Evolutionary conservation across 2,888 invertebrate species (phyloP).

Genomic region (Mythimna lalbum): DNA sequence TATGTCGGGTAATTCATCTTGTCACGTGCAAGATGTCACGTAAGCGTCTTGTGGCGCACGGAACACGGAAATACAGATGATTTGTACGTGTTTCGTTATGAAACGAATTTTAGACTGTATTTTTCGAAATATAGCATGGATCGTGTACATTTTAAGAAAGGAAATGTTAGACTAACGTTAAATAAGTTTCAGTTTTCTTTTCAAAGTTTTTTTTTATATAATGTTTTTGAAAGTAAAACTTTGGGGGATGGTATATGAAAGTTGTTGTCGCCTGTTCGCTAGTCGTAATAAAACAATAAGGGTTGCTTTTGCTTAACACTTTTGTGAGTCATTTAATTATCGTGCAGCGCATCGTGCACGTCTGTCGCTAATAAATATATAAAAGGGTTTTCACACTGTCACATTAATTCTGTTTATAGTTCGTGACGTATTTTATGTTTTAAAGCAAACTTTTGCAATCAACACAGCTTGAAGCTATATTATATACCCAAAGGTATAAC

Average conservation of each 20-base stretch:
- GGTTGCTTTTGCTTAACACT: too few relatives aligned
- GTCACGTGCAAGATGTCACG: conserved; percentile 32
- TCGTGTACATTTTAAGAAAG: neutral
- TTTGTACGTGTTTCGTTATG: neutral
- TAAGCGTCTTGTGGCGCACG: conserved; percentile 12
- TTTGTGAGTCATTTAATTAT: too few relatives aligned
- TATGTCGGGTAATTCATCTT: conserved; percentile 19
- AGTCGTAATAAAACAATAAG: too few relatives aligned
- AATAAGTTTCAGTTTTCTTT: neutral
- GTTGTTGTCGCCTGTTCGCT: too few relatives aligned
- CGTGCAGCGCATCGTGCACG: conserved; percentile 7
- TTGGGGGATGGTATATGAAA: too few relatives aligned
- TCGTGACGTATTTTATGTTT: too few relatives aligned
- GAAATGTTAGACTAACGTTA: neutral
- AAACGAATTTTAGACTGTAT: neutral
- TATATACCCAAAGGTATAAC: too few relatives aligned
- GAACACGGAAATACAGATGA: conserved; percentile 10
- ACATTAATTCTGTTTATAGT: neutral
- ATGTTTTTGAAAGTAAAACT: neutral
- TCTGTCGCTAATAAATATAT: conserved; percentile 35
- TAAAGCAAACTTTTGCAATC: too few relatives aligned
- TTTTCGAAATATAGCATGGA: neutral
- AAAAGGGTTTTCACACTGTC: conserved; percentile 18
- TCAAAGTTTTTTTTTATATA: neutral
- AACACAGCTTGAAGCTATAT: too few relatives aligned